A percentile compares a stretch with the other conserved stretches of the same genome.
Conservation (phyloP, 2,113 vertebrate species). For the Entomyzon cyanotis region DNA sequence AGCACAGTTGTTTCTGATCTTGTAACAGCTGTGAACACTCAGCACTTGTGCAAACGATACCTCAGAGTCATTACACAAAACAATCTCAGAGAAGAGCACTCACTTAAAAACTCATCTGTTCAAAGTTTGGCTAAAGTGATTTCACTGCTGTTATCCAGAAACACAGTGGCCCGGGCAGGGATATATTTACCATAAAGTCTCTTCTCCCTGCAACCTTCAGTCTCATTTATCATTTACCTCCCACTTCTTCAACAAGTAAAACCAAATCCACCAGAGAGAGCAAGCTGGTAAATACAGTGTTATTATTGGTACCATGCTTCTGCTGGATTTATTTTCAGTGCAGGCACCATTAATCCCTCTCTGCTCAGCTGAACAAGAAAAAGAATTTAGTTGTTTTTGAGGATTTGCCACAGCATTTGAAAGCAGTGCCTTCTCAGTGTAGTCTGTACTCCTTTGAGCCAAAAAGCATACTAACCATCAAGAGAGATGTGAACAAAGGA, state of each 20-base stretch:
- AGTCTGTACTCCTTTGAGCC: not conserved
- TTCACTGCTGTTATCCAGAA: not conserved
- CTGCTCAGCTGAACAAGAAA: not conserved
- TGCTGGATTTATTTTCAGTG: not conserved
- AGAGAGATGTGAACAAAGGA: not conserved
- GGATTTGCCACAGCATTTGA: not conserved
- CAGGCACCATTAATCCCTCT: not conserved
- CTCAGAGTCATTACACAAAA: not conserved
- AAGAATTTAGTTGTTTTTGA: not conserved
- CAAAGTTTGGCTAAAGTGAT: not conserved
- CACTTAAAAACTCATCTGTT: not conserved
- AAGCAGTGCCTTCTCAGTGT: not conserved
- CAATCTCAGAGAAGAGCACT: not conserved
- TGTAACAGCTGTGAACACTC: not conserved
- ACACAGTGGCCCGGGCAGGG: not conserved
- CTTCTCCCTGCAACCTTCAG: not conserved
- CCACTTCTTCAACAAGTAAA: not conserved
- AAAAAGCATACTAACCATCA: not conserved
- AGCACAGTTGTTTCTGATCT: not conserved
- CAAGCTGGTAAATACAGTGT: not conserved
- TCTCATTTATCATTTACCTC: not conserved
- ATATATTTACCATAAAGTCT: not conserved
- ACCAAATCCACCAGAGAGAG: not conserved
- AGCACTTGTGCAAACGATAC: not conserved
- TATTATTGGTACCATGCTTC: not conserved